Base-by-base conservation (phyloP, 2,113 vertebrate genomes). In the Ascaphus truei region DNA sequence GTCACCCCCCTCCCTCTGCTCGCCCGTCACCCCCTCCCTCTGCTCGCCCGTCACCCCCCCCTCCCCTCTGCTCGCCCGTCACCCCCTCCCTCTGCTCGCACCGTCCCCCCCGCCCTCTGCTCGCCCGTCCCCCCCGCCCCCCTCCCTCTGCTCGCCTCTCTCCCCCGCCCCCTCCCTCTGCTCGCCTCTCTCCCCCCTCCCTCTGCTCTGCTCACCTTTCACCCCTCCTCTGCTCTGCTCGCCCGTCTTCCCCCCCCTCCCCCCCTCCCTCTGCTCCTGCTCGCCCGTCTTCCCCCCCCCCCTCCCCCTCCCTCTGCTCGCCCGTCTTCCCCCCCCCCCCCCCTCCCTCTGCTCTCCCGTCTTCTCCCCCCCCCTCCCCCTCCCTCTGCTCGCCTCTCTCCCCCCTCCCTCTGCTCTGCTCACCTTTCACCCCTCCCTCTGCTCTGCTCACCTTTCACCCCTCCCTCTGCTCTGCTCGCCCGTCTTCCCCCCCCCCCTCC, bases 271-370 rank as follows among this genome's bases (percentile, higher is more conserved):
- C 9, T 5, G 26, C 3, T 27, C 13, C 18, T 23, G 1, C 4
- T 16, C 61, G 50, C 72, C 3, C 2, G 9, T 39, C 4, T 56
- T 3, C 79, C 53, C 77, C 55, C 52, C 75, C 41, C 7, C 57
- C 18, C 65, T 11, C 55, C 18, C 15, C 3, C 3, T 18, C 45
- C 9, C 13, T 11, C 9, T 5, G 4, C 16, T 3, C 1, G 1
- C 45, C 4, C 4, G 16, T n/a, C 5, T 4, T 48, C 13, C 9
- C 45, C 22, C 45, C 45, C 45, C 10, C 5, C 10, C 9, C 16
- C n/a, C n/a, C n/a, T n/a, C n/a, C n/a, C n/a, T n/a, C n/a, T n/a
- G n/a, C n/a, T n/a, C n/a, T n/a, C n/a, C 9, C 36, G 7, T 9
- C 36, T 7, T 37, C 27, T 15, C 36, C 5, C 26, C 7, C 3